These are phyloP conservation scores for Nyctibius bracteatus DNA, from an alignment of 2,113 vertebrate species.

Conservation along the genomic window DNA sequence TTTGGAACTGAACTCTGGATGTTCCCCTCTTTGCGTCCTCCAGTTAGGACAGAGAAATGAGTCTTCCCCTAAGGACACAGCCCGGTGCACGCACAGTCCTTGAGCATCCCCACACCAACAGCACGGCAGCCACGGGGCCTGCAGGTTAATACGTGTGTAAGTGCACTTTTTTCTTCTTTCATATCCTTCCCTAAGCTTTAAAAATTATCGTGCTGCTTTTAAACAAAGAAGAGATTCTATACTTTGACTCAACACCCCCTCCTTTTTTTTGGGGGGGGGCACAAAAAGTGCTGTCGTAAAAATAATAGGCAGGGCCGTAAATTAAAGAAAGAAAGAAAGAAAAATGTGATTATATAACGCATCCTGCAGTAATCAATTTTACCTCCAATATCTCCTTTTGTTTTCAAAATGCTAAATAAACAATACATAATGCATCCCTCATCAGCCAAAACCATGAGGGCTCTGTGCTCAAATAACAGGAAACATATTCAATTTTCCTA, in stretches of 20 bases:
- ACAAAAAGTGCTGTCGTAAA: slow-evolving; percentile 19
- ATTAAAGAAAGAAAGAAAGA: slow-evolving; percentile 13
- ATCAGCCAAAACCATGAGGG: slow-evolving; percentile 81
- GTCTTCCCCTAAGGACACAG: neutral
- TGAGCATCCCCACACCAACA: neutral
- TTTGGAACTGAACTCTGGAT: neutral
- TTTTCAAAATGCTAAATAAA: slow-evolving; percentile 85
- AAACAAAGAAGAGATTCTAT: neutral
- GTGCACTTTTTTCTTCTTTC: neutral
- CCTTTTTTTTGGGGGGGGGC: too few species aligned
- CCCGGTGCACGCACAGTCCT: neutral
- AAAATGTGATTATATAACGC: slow-evolving; percentile 71
- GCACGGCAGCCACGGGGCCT: neutral
- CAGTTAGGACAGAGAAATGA: neutral
- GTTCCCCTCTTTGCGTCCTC: neutral
- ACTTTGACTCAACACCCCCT: neutral
- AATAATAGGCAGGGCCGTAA: slow-evolving; percentile 53
- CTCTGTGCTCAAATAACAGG: slow-evolving; percentile 86
- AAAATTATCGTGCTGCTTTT: neutral
- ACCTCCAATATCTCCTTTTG: slow-evolving; percentile 81
- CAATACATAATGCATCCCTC: slow-evolving; percentile 83
- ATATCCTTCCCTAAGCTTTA: neutral
- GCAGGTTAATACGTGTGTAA: neutral
- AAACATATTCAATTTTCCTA: slow-evolving; percentile 90
- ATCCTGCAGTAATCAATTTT: slow-evolving; percentile 78